phyloP scores from a whole-genome alignment of 1,140 invertebrate species.

The Caligus rogercresseyi region DNA sequence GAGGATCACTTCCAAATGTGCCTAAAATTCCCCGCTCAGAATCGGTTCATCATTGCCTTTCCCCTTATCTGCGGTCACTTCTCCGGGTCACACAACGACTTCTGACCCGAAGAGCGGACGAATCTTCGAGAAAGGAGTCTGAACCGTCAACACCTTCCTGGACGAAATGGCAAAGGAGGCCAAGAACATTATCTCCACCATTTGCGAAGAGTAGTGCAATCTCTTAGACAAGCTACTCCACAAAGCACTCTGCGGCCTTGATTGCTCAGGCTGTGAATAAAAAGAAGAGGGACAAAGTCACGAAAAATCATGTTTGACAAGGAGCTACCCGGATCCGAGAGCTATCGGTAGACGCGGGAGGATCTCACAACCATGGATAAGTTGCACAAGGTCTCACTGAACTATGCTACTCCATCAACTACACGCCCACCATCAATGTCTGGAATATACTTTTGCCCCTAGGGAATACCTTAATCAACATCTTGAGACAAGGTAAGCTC shows the following conservation, averaged over 20 bases:
- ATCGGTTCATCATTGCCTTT: conserved; percentile 91
- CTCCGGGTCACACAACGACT: conserved; percentile 88
- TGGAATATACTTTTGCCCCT: no score
- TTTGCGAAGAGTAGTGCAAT: conserved; percentile 89
- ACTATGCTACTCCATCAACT: no score
- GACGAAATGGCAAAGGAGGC: conserved; percentile 98
- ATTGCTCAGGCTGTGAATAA: no score
- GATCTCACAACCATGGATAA: conserved; percentile 97
- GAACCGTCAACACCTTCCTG: conserved; percentile 84
- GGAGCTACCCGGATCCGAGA: no score
- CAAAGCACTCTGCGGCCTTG: conserved; percentile 80
- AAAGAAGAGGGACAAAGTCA: no score
- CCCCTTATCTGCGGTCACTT: conserved; percentile 95
- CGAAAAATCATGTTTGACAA: no score
- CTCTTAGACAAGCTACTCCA: conserved; percentile 79
- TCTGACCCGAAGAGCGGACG: conserved; percentile 85
- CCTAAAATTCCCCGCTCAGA: conserved; percentile 91
- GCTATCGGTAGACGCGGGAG: conserved; percentile 83
- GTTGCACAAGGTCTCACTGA: conserved; percentile 89
- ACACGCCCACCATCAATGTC: no score
- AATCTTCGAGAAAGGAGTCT: conserved; percentile 85
- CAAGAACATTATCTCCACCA: no score
- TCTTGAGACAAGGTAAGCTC: no score
- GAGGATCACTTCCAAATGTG: conserved; percentile 98
- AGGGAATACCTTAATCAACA: no score